Base-by-base conservation (phyloP, 1,140 invertebrate genomes). In the Pogonognathellus flavescens region DNA sequence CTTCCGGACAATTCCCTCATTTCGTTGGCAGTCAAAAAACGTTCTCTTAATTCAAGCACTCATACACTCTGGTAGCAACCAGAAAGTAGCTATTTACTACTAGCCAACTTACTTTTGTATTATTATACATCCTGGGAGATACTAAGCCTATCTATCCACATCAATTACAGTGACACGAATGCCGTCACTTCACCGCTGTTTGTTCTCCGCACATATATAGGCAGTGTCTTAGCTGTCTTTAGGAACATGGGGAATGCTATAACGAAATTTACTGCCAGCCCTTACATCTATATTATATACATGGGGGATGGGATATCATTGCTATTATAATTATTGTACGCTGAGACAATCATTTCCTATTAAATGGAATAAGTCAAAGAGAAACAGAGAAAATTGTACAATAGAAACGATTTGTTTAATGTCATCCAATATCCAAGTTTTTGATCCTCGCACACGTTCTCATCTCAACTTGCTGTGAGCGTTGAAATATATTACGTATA, bases 21-120 rank as follows among this genome's bases (percentile, higher is more conserved):
- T 76, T 76, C 70, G 70, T 76, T 76, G 70, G 70, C 70, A 76
- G 70, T 76, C 70, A 76, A 76, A 76, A 76, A 76, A 76, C 70
- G 70, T 76, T 76, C 70, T 76, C 70, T 76, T 76, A 76, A 76
- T 76, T 76, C 70, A 76, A 76, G 70, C 41, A 76, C 70, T 76
- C 70, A 76, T 76, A 76, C 70, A n/a, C 31, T 41, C 31, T 41
- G 31, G 31, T 41, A 41, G 31, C 31, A 41, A 41, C 31, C 31
- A 41, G 31, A 41, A 41, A 41, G 31, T 41, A 41, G 31, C 31
- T 41, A 41, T 41, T 41, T 41, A 41, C 41, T 66, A 66, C 22
- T 66, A 66, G 62, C 70, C 31, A 41, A 41, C 31, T 41, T 41
- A 41, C 31, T 41, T 41, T 41, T 41, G 31, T 76, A 76, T 31